These are phyloP conservation scores for Mythimna vitellina DNA, from an alignment of 2,888 invertebrate genomes.

Conservation along the genomic window DNA sequence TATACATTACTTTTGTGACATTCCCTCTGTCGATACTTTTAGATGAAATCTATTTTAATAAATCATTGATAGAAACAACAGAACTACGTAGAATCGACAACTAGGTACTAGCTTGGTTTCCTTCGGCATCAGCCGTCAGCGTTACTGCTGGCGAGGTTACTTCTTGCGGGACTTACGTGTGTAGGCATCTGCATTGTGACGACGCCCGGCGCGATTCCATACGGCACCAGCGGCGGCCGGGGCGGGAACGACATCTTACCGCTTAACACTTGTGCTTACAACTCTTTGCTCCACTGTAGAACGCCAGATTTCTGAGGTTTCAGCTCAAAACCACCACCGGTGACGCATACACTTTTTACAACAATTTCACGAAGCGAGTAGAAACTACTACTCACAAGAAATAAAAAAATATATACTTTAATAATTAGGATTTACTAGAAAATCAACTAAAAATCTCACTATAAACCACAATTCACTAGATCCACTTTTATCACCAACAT, in stretches of 20 bases:
- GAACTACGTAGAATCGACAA: too few relatives aligned
- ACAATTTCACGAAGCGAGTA: constrained; percentile 28
- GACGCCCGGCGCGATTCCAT: constrained; percentile 93
- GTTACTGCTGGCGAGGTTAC: constrained; percentile 64
- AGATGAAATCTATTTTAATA: background rate
- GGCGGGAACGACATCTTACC: constrained; percentile 96
- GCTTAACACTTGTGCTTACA: constrained; percentile 40
- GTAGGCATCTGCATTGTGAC: constrained; percentile 94
- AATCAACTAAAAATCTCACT: constrained; percentile 44
- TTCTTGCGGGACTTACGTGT: constrained; percentile 91
- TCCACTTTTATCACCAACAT: constrained; percentile 60
- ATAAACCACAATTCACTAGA: constrained; percentile 41
- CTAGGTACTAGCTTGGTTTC: constrained; percentile 6
- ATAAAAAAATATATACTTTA: constrained; percentile 35
- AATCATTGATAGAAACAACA: constrained; percentile 4
- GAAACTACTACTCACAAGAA: constrained; percentile 32
- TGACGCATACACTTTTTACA: constrained; percentile 68
- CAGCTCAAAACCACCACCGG: constrained; percentile 59
- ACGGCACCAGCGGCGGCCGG: constrained; percentile 95
- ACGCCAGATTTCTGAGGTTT: constrained; percentile 56
- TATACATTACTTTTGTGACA: constrained; percentile 2
- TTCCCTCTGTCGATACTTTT: background rate
- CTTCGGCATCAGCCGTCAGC: constrained; percentile 16
- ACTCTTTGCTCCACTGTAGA: constrained; percentile 39
- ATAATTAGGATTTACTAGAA: constrained; percentile 38